Base-by-base conservation (phyloP, 1,140 invertebrate genomes). In the Agrypnia vestita region DNA sequence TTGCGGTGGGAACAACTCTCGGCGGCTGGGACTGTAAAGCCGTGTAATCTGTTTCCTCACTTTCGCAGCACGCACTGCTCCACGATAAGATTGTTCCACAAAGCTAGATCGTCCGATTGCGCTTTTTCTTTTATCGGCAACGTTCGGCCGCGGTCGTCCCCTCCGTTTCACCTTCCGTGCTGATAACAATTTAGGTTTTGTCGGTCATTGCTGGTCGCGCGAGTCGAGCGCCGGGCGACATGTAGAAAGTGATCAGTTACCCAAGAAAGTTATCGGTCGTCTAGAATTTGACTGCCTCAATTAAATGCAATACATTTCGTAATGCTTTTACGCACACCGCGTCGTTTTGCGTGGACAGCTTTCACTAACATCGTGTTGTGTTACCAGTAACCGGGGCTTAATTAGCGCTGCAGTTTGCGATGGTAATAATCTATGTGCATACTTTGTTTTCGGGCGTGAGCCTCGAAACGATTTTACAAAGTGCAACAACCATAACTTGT, bases 241-340 rank as follows among this genome's bases (percentile, higher is more conserved):
- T n/a, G 44, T 69, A 69, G 64, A 69, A 69, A 69, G 64, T 46
- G 64, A 47, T 69, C 64, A 69, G 3, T 69, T 64, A 47, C 64
- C 12, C 19, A 69, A 47, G 64, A 69, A 69, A 69, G 64, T 69
- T 47, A 69, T 69, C 44, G 43, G 46, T 69, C 64, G 44, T 15
- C 15, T 49, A 15, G 7, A 47, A 49, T 69, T 69, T 69, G 4
- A 47, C 43, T 17, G 44, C 13, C 64, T 69, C 43, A 47, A 69
- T 69, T 69, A 69, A 69, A 69, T n/a, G 64, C 46, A 69, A 69
- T 17, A 19, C 43, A 21, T 69, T 69, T 69, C 64, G 64, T 69
- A 69, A 69, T 69, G 44, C 46, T n/a, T 19, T 19, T 19, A 17
- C 64, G 43, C 44, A 46, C 43, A 12, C 1, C 15, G 3, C n/a